Percentiles rank a stretch among this genome's conserved stretches.
Evolutionary conservation across 2,888 invertebrate species (phyloP).

Genomic region (Octonoba sinensis): DNA sequence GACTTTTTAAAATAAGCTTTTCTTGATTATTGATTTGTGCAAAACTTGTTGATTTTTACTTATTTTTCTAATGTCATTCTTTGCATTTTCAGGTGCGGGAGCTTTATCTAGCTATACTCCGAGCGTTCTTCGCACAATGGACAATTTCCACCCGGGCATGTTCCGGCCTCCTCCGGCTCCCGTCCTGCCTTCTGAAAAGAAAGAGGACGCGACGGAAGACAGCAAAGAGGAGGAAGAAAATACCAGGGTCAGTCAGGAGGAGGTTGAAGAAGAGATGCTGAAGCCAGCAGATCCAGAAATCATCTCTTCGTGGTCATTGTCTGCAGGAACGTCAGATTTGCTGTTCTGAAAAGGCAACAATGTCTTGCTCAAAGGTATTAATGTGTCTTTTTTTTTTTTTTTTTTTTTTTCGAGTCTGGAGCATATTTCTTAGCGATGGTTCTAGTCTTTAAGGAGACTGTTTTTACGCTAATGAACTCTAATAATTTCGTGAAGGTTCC

Average conservation of each 20-base stretch:
- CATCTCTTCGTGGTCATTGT: constrained; percentile 61
- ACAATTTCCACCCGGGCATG: constrained; percentile 83
- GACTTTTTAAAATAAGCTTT: no score
- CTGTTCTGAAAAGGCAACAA: constrained; percentile 36
- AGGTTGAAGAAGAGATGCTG: constrained; percentile 40
- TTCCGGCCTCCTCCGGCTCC: constrained; percentile 73
- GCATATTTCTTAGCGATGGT: no score
- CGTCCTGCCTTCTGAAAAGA: constrained; percentile 1
- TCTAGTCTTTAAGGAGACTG: no score
- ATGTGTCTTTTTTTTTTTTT: neutral
- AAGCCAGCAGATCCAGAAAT: constrained; percentile 59
- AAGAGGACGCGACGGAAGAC: constrained; percentile 3
- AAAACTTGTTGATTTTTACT: neutral
- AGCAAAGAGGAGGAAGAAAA: constrained; percentile 40
- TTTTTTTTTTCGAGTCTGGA: no score
- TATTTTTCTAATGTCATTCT: neutral
- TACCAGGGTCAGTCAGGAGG: constrained; percentile 22
- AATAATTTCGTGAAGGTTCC: no score
- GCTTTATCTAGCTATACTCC: constrained; percentile 85
- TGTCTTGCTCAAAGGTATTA: constrained; percentile 6
- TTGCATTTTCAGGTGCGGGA: constrained; percentile 65
- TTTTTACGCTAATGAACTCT: no score
- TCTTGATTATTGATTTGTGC: no score
- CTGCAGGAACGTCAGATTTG: constrained; percentile 57
- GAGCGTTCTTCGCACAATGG: constrained; percentile 78